Evolutionary conservation across 35 echinoderm and acorn worm genomes (phyloP).

Genomic region (Apostichopus japonicus): DNA sequence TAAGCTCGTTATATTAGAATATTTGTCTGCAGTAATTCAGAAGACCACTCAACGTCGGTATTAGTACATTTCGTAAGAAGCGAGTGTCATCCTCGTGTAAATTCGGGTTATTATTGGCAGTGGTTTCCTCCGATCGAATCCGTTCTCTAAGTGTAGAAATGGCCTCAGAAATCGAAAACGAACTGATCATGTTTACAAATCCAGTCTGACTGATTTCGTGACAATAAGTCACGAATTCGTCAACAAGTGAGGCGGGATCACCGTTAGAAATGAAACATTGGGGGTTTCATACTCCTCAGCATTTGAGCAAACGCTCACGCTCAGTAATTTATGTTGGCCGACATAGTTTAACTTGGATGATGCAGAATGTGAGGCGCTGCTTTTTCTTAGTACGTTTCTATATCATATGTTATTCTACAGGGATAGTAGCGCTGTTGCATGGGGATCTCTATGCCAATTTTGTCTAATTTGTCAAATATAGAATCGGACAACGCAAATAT

Average conservation of each 20-base stretch:
- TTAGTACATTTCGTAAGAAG: background rate
- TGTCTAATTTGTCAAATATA: too few species aligned
- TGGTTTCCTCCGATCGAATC: too few species aligned
- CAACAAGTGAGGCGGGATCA: background rate
- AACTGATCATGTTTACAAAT: background rate
- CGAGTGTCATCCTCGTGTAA: constrained; percentile 5
- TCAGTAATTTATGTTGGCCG: background rate
- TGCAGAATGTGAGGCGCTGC: background rate
- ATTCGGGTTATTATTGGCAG: too few species aligned
- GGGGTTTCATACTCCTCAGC: background rate
- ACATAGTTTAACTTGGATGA: background rate
- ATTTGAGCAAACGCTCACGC: constrained; percentile 28
- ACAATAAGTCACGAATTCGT: background rate
- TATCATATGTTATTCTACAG: too few species aligned
- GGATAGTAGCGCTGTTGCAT: too few species aligned
- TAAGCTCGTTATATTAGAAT: too few species aligned
- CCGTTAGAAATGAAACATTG: background rate
- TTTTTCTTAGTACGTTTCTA: too few species aligned
- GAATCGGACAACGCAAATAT: too few species aligned
- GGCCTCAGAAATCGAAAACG: background rate
- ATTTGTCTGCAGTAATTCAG: too few species aligned
- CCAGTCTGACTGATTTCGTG: constrained; percentile 26
- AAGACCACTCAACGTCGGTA: constrained; percentile 10
- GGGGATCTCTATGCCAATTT: too few species aligned
- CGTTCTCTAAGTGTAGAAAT: too few species aligned